Evolutionary conservation across 2,113 vertebrate genomes (phyloP), one percentile per base, ranked within the genome.

Genomic region (Coptodon rendalli): DNA sequence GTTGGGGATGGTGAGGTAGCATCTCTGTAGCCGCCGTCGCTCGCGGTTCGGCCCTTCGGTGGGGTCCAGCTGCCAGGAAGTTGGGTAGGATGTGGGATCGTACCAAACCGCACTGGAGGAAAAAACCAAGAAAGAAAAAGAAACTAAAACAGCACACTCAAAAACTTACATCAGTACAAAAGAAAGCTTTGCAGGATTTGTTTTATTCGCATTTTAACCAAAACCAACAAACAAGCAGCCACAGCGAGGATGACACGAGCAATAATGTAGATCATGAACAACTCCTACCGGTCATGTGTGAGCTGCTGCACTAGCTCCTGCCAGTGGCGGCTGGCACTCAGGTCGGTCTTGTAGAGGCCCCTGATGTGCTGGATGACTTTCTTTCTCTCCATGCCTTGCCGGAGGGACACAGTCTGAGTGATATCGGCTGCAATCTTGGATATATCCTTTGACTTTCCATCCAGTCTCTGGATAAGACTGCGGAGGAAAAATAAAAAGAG

Each of bases 321-420:
- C 99, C 99, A 99, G 86, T 98, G 98, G 7, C 98, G 97, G 93
- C 98, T 98, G 91, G 98, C 97, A 80, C 98, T 99, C 56, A 99
- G 95, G 90, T 98, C 98, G 3, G 97, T 96, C 93, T 99, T 99
- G 90, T 99, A 99, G 91, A 99, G 97, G 17, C 98, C 96, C 85
- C 98, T 96, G 94, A 99, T 99, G 93, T 99, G 98, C 95, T 98
- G 98, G 91, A 99, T 99, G 89, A 99, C 98, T 93, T 98, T 99
- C 94, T 99, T 99, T 78, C 98, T 97, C 96, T 99, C 98, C 94
- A 98, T 97, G 91, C 99, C 99, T 95, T 99, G 99, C 27, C 96
- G 97, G 66, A 99, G 96, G 24, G 98, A 99, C 85, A 99, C 98
- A 85, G 97, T 97, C 95, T 99, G 99, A 7, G 99, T 99, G 94